A percentile compares a stretch with the other conserved stretches of the same genome.
Conservation (phyloP, 2,113 vertebrate species). For the Urocynchramus pylzowi region DNA sequence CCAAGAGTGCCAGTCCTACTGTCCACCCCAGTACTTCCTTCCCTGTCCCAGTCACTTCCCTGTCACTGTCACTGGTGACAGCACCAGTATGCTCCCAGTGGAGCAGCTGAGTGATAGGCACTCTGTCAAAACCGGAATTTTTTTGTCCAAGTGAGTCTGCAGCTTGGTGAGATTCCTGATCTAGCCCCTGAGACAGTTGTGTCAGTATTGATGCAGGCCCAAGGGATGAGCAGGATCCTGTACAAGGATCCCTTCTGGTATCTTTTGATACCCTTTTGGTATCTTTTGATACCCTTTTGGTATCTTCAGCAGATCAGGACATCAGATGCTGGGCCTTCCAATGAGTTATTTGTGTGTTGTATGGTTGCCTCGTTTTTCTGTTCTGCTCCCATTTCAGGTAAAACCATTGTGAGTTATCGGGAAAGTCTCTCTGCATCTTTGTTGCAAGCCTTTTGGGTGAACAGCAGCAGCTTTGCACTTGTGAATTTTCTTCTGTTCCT, state of each 20-base stretch:
- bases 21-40: not conserved
- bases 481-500: conserved; percentile 53
- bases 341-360: not conserved
- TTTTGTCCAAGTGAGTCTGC: not conserved
- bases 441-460: conserved; percentile 30
- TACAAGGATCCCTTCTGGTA: not conserved
- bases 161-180: not conserved
- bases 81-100: not conserved
- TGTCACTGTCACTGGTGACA: not conserved
- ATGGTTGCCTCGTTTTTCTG: not conserved
- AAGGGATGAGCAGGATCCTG: not conserved
- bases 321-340: not conserved
- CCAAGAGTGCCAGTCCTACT: not conserved
- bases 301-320: not conserved
- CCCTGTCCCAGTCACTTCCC: not conserved
- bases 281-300: not conserved
- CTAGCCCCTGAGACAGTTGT: not conserved
- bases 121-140: not conserved
- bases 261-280: not conserved
- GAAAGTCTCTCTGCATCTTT: not conserved
- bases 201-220: not conserved
- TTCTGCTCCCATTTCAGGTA: not conserved
- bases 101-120: rapidly evolving
- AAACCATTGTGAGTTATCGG: not conserved
- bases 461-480: conserved; percentile 49